Conservation (phyloP, 2,888 invertebrate genomes). For the Hypercompe scribonia region DNA sequence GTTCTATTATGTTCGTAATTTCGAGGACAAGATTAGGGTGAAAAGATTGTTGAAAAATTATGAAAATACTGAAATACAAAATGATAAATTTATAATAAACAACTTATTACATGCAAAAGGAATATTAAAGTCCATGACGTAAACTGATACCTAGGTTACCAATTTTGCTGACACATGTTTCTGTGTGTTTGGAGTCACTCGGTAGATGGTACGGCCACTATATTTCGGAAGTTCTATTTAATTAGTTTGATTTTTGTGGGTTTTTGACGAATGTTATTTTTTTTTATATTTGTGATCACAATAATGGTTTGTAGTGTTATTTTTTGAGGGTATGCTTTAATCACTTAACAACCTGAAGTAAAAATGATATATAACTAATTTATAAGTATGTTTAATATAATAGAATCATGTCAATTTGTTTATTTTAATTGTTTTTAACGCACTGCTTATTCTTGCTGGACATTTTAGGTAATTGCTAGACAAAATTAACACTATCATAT, state of each 20-base stretch:
- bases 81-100: background rate
- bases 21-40: background rate
- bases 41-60: background rate
- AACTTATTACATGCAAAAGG: background rate
- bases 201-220: too few species aligned
- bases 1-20: background rate
- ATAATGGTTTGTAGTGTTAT: background rate
- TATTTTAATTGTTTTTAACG: background rate
- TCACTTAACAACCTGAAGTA: too few species aligned
- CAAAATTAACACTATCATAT: background rate
- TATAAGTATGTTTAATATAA: background rate
- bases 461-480: background rate
- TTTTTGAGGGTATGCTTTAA: background rate
- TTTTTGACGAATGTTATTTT: too few species aligned
- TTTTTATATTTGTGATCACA: background rate
- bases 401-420: background rate
- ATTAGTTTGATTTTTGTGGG: background rate
- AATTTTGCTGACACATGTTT: background rate
- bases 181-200: background rate
- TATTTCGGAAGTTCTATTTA: background rate
- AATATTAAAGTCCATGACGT: background rate
- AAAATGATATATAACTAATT: background rate
- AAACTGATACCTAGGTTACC: background rate
- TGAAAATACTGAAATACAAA: background rate
- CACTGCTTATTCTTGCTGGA: background rate